Evolutionary conservation across 2,113 vertebrate species (phyloP), one percentile per base, ranked within the genome.

Genomic region (Balaeniceps rex): DNA sequence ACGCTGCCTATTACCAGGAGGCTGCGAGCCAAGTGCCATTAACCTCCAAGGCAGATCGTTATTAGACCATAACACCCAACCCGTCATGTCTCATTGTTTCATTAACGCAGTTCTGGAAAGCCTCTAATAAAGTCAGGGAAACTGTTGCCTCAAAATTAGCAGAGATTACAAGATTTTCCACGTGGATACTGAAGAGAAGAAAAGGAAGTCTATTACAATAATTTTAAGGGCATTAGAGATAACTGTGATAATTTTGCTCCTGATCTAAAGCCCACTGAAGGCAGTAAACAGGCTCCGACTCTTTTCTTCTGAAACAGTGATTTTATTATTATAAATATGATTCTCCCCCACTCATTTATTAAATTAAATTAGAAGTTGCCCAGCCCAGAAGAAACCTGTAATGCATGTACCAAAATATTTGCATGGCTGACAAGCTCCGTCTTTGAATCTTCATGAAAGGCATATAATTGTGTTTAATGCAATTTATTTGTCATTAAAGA

Each of bases 401-500:
- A 95, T 93, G 93, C 94, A 90, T 93, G 68, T 94, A 92, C 91
- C 96, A 97, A 95, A 94, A 85, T 95, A 97, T 96, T 95, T 96
- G 88, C 94, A 97, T 96, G 92, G 92, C 95, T 96, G 84, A 93
- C 90, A 91, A 95, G 93, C 75, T 93, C 64, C 80, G 94, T 95
- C 96, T 95, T 95, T 97, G 97, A 97, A 97, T 97, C 97, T 91
- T 93, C 87, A 95, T 97, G 94, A 98, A 96, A 97, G 96, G 93
- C 79, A 88, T 92, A 90, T 98, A 98, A 98, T 97, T 97, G 94
- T 49, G 57, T 78, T 97, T 97, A 98, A 98, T 89, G 75, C 89
- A 97, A 98, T 98, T 97, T 97, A 97, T 98, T 98, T 97, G 91
- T 97, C 97, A 98, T 98, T 98, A 98, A 96, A 97, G 78, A 92